Conservation (phyloP, 2,888 invertebrate genomes). For the Tipula lateralis region DNA sequence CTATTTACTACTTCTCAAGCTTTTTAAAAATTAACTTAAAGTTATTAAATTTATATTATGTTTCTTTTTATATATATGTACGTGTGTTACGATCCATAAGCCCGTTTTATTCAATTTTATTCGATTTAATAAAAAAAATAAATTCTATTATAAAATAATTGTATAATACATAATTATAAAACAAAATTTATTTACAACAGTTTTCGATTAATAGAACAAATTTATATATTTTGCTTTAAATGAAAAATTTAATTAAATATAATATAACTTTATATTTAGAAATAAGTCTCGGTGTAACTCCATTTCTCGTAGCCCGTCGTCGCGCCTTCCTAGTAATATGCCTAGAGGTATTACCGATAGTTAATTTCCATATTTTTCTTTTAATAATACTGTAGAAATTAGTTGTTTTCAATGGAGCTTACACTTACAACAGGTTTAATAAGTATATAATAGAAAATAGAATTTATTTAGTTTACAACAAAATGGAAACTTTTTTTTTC, state of each 20-base stretch:
- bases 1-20: neutral
- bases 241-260: neutral
- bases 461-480: constrained; percentile 12
- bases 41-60: neutral
- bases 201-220: constrained; percentile 19
- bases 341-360: neutral
- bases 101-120: neutral
- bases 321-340: neutral
- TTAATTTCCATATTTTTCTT: neutral
- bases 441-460: constrained; percentile 4
- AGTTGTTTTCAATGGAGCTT: constrained; percentile 11
- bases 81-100: neutral
- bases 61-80: neutral
- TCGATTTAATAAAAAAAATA: neutral
- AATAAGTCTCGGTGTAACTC: constrained; percentile 7
- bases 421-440: constrained; percentile 4
- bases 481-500: neutral
- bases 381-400: neutral
- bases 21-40: constrained; percentile 15
- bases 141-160: constrained; percentile 24
- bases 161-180: constrained; percentile 4
- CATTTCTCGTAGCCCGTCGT: neutral
- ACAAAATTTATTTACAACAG: neutral
- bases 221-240: constrained; percentile 24
- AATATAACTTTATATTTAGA: constrained; percentile 1